Evolutionary conservation across 1,140 invertebrate genomes (phyloP), one percentile per base, ranked within the genome.

Genomic region (Saxidomus purpurata): DNA sequence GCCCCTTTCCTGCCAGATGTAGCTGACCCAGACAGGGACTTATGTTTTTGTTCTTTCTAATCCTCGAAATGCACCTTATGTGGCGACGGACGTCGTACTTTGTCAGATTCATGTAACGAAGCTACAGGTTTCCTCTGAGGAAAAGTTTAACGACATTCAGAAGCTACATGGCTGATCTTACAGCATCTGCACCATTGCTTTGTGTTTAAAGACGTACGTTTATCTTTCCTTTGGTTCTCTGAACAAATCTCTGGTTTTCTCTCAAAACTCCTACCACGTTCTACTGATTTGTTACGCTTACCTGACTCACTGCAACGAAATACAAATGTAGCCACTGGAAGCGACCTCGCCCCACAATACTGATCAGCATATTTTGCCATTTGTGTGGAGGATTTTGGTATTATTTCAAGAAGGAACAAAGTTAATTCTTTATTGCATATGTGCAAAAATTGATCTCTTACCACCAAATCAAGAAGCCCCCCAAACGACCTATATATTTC

Each of bases 351-450:
- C n/a, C 89, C 90, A 25, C 55, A 31, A 49, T 61, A 91, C 40
- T 87, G 79, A 79, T 91, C 87, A 38, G 90, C 87, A 19, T 82
- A 28, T 19, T 22, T 55, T 52, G 80, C 74, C 90, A 91, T 91
- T 40, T 89, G 28, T 34, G 71, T 31, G 17, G 86, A 19, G 36
- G 38, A 61, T 19, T 74, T 49, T 8, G 90, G 86, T 25, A 84
- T 87, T 52, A 69, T 63, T 59, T 89, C 83, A 40, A 28, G 52
- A 17, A 88, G 31, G 34, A 81, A 81, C 36, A 88, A 81, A 22
- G 25, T 47, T n/a, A 79, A 36, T 40, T 79, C n/a, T n/a, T 49
- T 47, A 55, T 67, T 88, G 25, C 59, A 61, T 22, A 67, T 36
- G 49, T 88, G 28, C 15, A 88, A 67, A 40, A 89, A 52, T 47